Evolutionary conservation across 2,113 vertebrate species (phyloP).

Genomic region (Promerops cafer): DNA sequence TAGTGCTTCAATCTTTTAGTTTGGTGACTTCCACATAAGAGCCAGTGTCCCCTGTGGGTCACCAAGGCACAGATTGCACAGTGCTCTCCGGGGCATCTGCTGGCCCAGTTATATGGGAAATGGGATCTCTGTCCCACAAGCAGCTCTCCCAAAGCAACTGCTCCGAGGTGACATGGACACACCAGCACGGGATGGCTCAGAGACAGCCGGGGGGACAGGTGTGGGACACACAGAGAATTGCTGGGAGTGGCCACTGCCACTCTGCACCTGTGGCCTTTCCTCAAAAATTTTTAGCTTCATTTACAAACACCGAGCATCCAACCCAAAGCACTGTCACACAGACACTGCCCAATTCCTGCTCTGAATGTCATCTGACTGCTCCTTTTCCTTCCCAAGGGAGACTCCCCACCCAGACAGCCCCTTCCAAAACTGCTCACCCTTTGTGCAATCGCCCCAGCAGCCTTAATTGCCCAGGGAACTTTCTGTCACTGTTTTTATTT

Average conservation of each 20-base stretch:
- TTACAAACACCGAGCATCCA: neutral
- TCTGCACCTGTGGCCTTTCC: neutral
- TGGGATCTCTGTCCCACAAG: neutral
- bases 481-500: neutral
- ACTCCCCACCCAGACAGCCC: neutral
- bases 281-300: neutral
- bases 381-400: neutral
- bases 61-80: neutral
- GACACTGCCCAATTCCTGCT: neutral
- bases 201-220: neutral
- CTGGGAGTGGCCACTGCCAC: neutral
- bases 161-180: accelerated
- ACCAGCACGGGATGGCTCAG: accelerated
- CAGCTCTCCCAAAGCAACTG: neutral
- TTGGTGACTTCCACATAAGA: neutral
- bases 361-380: accelerated
- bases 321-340: neutral
- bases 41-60: neutral
- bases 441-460: neutral
- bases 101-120: neutral
- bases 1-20: neutral
- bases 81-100: neutral
- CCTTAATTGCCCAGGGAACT: neutral
- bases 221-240: neutral
- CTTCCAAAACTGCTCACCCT: neutral